Percentiles rank a stretch among this genome's conserved stretches.
Evolutionary conservation across 2,113 vertebrate genomes (phyloP).

Genomic region (Phalacrocorax carbo): DNA sequence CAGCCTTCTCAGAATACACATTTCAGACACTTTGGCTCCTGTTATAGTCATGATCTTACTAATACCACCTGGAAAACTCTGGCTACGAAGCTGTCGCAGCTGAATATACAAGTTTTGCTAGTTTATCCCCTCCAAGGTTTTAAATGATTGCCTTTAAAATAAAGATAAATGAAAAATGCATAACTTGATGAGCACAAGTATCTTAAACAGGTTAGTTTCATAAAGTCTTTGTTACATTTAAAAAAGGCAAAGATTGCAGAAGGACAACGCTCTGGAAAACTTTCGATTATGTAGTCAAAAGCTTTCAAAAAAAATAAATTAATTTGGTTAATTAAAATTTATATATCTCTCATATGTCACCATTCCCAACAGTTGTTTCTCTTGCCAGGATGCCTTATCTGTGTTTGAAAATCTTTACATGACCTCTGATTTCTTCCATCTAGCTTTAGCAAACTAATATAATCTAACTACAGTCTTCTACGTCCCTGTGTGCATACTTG

Average conservation of each 20-base stretch:
- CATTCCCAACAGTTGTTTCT: neutral
- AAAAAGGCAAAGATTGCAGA: neutral
- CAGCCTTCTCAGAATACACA: neutral
- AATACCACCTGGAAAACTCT: neutral
- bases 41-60: neutral
- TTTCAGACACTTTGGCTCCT: neutral
- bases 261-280: neutral
- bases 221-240: neutral
- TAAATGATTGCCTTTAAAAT: neutral
- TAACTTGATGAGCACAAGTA: neutral
- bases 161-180: neutral
- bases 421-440: constrained; percentile 5
- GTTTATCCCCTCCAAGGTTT: neutral
- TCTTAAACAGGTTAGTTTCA: neutral
- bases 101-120: neutral
- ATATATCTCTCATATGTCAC: neutral
- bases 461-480: neutral
- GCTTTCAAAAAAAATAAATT: neutral
- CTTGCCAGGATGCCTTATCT: neutral
- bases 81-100: neutral
- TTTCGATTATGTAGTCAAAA: neutral
- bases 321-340: neutral
- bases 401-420: neutral
- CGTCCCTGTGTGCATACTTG: neutral
- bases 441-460: neutral